Conservation (phyloP, 2,113 vertebrate species). For the Dascyllus trimaculatus region DNA sequence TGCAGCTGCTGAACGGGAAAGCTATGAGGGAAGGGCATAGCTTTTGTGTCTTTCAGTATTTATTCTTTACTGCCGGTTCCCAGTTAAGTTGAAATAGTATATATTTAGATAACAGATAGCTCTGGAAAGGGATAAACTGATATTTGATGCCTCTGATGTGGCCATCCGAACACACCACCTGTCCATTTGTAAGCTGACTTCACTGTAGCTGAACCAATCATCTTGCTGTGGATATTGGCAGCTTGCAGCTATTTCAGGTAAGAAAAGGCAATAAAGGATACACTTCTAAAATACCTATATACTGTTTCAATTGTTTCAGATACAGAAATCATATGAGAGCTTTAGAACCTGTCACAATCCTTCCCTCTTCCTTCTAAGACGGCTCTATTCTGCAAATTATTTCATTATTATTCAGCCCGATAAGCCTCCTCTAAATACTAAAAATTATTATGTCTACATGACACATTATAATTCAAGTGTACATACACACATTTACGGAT, state of each 20-base stretch:
- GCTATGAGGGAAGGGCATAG: too few species aligned
- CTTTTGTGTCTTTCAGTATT: too few species aligned
- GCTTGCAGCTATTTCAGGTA: not conserved
- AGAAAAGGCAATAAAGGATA: not conserved
- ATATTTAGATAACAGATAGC: too few species aligned
- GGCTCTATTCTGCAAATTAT: conserved; percentile 21
- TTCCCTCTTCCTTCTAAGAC: not conserved
- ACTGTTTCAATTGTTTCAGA: too few species aligned
- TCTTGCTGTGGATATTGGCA: not conserved
- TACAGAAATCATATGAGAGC: not conserved
- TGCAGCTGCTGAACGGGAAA: too few species aligned
- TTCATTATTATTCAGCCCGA: conserved; percentile 26
- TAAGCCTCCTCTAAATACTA: conserved; percentile 33
- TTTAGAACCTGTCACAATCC: not conserved
- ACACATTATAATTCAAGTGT: not conserved
- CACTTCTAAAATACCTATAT: not conserved
- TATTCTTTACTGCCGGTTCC: too few species aligned
- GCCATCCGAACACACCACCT: too few species aligned
- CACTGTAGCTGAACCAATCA: too few species aligned
- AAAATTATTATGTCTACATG: conserved; percentile 21
- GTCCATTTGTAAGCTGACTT: too few species aligned
- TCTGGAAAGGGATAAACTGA: too few species aligned
- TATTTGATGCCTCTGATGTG: too few species aligned
- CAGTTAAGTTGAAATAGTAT: too few species aligned
- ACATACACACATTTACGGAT: not conserved